A percentile compares a stretch with the other conserved stretches of the same genome.
Evolutionary conservation across 2,113 vertebrate species (phyloP).

Genomic region (Hyaena hyaena): DNA sequence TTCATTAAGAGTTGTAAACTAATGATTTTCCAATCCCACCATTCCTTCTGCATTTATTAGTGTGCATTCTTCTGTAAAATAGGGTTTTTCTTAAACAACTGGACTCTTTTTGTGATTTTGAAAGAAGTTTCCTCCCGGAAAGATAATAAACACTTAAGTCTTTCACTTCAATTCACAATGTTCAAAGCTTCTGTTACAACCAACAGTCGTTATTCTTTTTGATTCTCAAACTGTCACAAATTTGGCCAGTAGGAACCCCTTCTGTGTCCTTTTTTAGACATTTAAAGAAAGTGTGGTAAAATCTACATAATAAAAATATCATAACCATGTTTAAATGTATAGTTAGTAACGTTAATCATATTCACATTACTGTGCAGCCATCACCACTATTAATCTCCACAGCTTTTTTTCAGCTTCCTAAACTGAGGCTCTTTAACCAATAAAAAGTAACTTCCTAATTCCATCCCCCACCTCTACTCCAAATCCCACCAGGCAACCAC

Average conservation of each 20-base stretch:
- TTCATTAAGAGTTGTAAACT: not conserved
- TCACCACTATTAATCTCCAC: not conserved
- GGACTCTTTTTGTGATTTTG: not conserved
- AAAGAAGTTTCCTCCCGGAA: not conserved
- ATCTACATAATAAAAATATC: not conserved
- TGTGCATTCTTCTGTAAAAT: not conserved
- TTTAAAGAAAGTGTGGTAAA: not conserved
- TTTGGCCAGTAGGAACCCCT: not conserved
- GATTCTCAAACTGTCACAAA: not conserved
- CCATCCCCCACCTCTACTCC: not conserved
- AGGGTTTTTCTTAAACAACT: slow-evolving; percentile 4
- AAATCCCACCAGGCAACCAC: not conserved
- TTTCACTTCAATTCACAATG: not conserved
- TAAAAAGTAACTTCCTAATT: not conserved
- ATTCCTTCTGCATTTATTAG: not conserved
- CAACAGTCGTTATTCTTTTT: not conserved
- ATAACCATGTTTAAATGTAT: not conserved
- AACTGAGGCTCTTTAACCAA: not conserved
- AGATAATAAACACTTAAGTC: not conserved
- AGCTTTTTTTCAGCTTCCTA: not conserved
- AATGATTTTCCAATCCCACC: not conserved
- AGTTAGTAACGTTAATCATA: not conserved
- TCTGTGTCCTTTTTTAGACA: not conserved
- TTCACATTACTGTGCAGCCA: not conserved
- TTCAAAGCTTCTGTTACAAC: not conserved